Percentiles rank a stretch among this genome's conserved stretches.
Conservation (phyloP, 1,140 invertebrate species). For the Hyposmocoma kahamanoa region DNA sequence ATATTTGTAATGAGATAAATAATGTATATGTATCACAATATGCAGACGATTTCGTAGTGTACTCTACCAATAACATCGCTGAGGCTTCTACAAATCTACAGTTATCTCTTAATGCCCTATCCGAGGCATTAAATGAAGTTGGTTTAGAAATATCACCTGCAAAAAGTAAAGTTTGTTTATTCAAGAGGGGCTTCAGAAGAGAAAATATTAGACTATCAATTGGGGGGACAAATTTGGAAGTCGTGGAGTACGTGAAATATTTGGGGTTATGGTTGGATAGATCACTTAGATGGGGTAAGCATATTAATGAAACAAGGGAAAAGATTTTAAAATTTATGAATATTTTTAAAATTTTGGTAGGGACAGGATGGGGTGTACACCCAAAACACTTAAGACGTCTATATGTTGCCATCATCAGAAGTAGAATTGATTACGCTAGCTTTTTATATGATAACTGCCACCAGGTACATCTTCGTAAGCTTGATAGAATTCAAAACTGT, state of each 20-base stretch:
- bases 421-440: not conserved
- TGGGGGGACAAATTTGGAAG: not conserved
- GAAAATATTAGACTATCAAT: not conserved
- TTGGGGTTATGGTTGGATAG: not conserved
- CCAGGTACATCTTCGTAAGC: not conserved
- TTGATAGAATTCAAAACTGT: not conserved
- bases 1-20: not conserved
- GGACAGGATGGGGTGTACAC: not conserved
- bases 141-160: not conserved
- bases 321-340: not conserved
- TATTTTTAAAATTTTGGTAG: not conserved
- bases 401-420: not conserved
- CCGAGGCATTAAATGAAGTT: not conserved
- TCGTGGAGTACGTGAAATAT: not conserved
- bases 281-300: not conserved
- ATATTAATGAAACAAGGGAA: not conserved
- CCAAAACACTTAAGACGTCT: not conserved
- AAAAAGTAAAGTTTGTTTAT: not conserved
- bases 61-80: not conserved
- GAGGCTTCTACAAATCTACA: not conserved
- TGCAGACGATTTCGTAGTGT: slow-evolving; percentile 4
- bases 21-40: slow-evolving; percentile 3
- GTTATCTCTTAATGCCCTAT: not conserved
- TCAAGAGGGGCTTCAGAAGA: not conserved
- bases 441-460: not conserved